Evolutionary conservation across 2,888 invertebrate genomes (phyloP).

Genomic region (Epirrita christyi): DNA sequence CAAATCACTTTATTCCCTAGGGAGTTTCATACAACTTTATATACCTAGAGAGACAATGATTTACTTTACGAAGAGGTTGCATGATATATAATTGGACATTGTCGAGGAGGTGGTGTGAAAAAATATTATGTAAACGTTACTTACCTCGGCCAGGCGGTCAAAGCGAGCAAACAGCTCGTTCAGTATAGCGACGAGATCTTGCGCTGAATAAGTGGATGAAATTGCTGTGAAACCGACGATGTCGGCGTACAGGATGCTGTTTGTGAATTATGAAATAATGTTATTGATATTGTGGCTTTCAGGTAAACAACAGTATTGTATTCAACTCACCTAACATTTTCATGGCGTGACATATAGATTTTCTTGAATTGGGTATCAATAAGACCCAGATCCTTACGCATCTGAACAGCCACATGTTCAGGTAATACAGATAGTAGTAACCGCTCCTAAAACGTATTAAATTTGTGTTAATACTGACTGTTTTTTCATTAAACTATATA

Average conservation of each 20-base stretch:
- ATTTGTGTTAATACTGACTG: background rate
- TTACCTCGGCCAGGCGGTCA: constrained; percentile 94
- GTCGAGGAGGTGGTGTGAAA: too few species aligned
- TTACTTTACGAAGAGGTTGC: too few species aligned
- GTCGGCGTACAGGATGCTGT: constrained; percentile 97
- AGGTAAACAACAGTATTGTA: background rate
- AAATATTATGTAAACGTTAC: constrained; percentile 21
- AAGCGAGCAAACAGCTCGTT: constrained; percentile 98
- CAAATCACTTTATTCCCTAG: too few species aligned
- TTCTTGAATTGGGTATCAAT: constrained; percentile 98
- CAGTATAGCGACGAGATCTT: constrained; percentile 97
- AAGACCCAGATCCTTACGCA: constrained; percentile 96
- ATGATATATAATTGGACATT: too few species aligned
- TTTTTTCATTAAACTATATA: too few species aligned
- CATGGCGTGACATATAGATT: constrained; percentile 98
- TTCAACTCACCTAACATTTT: constrained; percentile 93
- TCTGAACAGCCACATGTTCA: constrained; percentile 98
- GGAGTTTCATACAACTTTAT: too few species aligned
- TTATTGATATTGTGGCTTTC: background rate
- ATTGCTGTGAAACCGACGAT: constrained; percentile 99
- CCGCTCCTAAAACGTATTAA: constrained; percentile 88
- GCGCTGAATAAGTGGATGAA: constrained; percentile 97
- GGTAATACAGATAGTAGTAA: constrained; percentile 96
- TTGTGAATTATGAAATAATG: constrained; percentile 18
- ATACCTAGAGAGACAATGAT: too few species aligned